These are phyloP conservation scores for Gymnarchus niloticus DNA, from an alignment of 2,113 vertebrate genomes.

Conservation along the genomic window DNA sequence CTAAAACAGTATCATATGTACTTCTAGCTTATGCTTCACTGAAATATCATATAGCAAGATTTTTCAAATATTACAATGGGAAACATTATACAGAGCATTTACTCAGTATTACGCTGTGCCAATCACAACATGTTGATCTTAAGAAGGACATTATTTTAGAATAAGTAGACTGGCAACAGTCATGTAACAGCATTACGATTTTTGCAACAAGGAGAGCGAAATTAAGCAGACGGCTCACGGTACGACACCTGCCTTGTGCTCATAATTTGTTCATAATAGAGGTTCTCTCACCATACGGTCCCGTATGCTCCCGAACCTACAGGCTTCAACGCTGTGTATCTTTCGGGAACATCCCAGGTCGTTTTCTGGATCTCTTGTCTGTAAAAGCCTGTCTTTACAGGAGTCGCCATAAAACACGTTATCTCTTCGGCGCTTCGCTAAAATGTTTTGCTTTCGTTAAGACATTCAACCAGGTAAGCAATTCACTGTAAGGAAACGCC, in stretches of 20 bases:
- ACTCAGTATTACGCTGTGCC: background rate
- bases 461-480: slow-evolving; percentile 22
- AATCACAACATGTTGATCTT: background rate
- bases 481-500: slow-evolving; percentile 25
- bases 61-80: background rate
- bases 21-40: background rate
- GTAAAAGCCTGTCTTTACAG: slow-evolving; percentile 54
- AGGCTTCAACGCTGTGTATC: slow-evolving; percentile 52
- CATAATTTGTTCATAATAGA: background rate
- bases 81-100: background rate
- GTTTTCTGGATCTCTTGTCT: slow-evolving; percentile 64
- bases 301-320: slow-evolving; percentile 69
- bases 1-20: background rate
- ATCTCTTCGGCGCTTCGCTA: background rate
- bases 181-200: background rate
- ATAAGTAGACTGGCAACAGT: background rate
- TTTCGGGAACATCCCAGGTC: slow-evolving; percentile 62
- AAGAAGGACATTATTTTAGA: background rate
- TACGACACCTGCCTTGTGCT: background rate
- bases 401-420: slow-evolving; percentile 32
- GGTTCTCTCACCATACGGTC: slow-evolving; percentile 63
- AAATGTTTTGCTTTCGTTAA: background rate
- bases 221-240: background rate
- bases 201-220: background rate
- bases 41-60: background rate